Conservation (phyloP, 2,113 vertebrate species). For the Chloebia gouldiae region DNA sequence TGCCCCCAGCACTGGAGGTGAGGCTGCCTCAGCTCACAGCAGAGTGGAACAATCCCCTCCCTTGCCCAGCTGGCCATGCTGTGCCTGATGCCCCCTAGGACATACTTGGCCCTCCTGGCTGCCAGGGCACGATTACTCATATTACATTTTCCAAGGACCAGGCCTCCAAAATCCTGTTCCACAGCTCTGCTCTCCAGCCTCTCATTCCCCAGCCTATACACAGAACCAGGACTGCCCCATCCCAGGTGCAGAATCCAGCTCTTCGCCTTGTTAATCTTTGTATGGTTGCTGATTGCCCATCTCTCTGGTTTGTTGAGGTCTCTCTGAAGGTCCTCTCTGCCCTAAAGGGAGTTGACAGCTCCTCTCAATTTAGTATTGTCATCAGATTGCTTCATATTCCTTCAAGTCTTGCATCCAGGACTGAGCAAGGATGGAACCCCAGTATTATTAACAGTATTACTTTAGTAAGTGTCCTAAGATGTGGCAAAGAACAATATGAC, state of each 20-base stretch:
- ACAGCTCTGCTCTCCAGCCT: not conserved
- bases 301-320: not conserved
- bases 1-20: not conserved
- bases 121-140: not conserved
- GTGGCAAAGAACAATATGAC: not conserved
- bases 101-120: accelerated
- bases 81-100: not conserved
- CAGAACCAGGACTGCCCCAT: not conserved
- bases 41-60: not conserved
- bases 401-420: not conserved
- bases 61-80: accelerated
- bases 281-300: not conserved
- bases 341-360: not conserved
- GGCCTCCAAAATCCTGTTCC: not conserved
- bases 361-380: not conserved
- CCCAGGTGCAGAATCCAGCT: not conserved
- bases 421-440: not conserved
- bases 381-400: not conserved
- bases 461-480: not conserved
- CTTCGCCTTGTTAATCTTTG: not conserved
- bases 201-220: not conserved
- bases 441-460: not conserved
- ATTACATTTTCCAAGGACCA: accelerated
- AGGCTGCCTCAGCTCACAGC: accelerated
- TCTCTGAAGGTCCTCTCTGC: not conserved